These are phyloP conservation scores for Dipodomys merriami DNA, from an alignment of 2,113 vertebrate genomes.

Conservation along the genomic window DNA sequence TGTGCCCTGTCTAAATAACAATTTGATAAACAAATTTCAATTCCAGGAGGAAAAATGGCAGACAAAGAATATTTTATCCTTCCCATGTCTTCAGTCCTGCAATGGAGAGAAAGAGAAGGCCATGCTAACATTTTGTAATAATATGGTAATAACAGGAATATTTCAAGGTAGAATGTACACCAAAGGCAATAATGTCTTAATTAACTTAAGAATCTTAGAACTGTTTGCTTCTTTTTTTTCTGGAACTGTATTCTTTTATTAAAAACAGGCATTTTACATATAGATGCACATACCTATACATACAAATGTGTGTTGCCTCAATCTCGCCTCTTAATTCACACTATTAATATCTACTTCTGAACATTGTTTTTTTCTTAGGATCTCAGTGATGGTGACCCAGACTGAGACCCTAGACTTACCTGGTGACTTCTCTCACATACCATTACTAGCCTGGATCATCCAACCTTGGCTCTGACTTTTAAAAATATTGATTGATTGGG, in stretches of 20 bases:
- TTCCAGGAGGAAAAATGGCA: not conserved
- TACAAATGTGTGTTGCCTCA: not conserved
- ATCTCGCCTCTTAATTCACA: constrained; percentile 7
- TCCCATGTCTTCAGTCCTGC: not conserved
- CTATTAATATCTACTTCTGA: not conserved
- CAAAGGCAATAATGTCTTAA: not conserved
- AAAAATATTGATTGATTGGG: not conserved
- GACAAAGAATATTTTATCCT: not conserved
- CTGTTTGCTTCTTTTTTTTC: not conserved
- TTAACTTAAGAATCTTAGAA: not conserved
- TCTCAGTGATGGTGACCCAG: not conserved
- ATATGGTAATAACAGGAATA: no score
- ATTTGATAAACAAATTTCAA: not conserved
- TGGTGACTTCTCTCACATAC: not conserved
- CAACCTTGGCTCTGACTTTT: not conserved
- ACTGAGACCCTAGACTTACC: not conserved
- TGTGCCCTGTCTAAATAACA: not conserved
- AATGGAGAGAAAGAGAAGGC: not conserved
- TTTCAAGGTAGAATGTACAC: not conserved
- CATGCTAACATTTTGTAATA: not conserved
- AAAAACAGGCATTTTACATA: not conserved
- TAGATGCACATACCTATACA: not conserved
- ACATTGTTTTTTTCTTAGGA: not conserved
- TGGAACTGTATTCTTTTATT: not conserved
- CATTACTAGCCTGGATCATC: not conserved